These are phyloP conservation scores for Toxostoma redivivum DNA, from an alignment of 2,113 vertebrate genomes.

Conservation along the genomic window DNA sequence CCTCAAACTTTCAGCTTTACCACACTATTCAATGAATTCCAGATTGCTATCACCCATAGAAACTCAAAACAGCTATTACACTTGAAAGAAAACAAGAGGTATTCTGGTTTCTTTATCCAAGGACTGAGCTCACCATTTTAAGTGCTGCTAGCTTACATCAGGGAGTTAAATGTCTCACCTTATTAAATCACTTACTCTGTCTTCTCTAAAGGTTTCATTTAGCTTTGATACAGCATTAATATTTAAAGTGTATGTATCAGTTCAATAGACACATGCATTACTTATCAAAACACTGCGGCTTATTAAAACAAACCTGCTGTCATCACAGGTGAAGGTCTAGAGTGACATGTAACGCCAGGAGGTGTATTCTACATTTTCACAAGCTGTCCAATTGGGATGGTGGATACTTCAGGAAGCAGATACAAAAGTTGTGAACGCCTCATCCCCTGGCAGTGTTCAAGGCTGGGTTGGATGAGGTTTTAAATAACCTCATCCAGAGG, in stretches of 20 bases:
- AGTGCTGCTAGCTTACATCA: neutral
- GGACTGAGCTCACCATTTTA: neutral
- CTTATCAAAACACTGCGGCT: neutral
- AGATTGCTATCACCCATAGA: too few species aligned
- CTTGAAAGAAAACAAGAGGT: neutral
- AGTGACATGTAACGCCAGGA: neutral
- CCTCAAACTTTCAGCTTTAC: neutral
- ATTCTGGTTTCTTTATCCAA: neutral
- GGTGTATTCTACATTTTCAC: neutral
- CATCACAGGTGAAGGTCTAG: neutral
- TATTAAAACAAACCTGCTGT: neutral
- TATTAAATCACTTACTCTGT: neutral
- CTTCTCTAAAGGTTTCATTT: neutral
- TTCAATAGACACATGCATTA: neutral
- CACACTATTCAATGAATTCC: neutral
- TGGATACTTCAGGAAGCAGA: neutral
- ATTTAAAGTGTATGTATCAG: constrained; percentile 1
- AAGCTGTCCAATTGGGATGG: neutral
- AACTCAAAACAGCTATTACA: too few species aligned
- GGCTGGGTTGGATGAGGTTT: neutral
- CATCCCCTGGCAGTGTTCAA: neutral
- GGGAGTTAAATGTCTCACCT: neutral
- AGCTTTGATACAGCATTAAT: neutral
- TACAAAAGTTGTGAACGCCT: neutral
- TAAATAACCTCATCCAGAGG: neutral